Evolutionary conservation across 2,888 invertebrate species (phyloP).

Genomic region (Pandemis cinnamomeana): DNA sequence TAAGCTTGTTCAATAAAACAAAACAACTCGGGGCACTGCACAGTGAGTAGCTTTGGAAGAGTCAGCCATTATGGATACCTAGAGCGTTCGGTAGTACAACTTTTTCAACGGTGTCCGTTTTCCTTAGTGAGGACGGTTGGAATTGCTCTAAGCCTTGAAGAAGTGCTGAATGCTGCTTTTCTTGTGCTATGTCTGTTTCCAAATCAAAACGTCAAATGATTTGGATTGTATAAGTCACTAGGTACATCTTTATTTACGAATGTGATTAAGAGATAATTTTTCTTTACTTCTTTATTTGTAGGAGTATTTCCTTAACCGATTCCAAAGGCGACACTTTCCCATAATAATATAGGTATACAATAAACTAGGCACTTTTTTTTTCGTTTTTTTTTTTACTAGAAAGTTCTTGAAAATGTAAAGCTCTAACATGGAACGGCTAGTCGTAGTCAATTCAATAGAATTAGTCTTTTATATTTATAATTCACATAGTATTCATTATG

Average conservation of each 20-base stretch:
- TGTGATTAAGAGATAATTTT: no score
- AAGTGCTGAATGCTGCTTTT: conserved; percentile 90
- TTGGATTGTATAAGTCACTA: background rate
- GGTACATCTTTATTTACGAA: no score
- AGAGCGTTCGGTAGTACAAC: conserved; percentile 92
- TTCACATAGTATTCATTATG: background rate
- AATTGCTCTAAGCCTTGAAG: conserved; percentile 91
- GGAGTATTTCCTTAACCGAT: no score
- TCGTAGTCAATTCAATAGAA: background rate
- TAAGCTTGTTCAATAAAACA: background rate
- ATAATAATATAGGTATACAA: no score
- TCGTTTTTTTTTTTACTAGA: no score
- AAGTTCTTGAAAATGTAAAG: no score
- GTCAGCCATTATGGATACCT: conserved; percentile 84
- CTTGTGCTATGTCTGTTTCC: conserved; percentile 87
- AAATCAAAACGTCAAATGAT: conserved; percentile 18
- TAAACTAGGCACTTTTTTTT: no score
- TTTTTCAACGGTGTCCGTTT: conserved; percentile 93
- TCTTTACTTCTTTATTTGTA: no score
- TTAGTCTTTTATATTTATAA: background rate
- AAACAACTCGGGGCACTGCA: background rate
- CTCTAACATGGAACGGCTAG: no score
- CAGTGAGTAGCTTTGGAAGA: background rate
- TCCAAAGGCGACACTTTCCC: no score
- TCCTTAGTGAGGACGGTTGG: conserved; percentile 89